Evolutionary conservation across 37 sponge, comb jelly and placozoan species (phyloP).

Genomic region (Chondrosia reniformis): DNA sequence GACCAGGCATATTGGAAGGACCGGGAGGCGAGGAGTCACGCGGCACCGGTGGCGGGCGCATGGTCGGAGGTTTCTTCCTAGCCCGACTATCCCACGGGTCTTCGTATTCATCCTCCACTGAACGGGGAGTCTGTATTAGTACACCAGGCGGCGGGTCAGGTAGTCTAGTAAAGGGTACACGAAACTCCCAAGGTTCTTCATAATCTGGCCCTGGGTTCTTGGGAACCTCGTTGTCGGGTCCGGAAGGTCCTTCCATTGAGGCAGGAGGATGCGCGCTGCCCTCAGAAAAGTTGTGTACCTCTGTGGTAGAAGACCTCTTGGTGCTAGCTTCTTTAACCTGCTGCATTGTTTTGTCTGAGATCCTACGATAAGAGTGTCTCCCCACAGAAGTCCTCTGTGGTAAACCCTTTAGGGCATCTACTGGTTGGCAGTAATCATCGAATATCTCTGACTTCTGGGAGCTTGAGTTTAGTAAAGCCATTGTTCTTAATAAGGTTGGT

Average conservation of each 20-base stretch:
- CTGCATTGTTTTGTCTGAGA: conserved; percentile 16
- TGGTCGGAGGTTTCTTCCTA: background rate
- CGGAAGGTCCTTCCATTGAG: background rate
- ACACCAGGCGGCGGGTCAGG: background rate
- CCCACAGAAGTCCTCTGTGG: background rate
- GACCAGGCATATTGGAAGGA: background rate
- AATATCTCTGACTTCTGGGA: too few species aligned
- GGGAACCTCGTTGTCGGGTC: background rate
- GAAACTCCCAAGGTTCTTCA: conserved; percentile 24
- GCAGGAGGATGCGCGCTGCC: too few species aligned
- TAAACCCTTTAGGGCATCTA: conserved; percentile 11
- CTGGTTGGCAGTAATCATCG: conserved; percentile 10
- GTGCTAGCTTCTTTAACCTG: background rate
- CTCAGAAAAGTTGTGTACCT: background rate
- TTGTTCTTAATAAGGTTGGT: too few species aligned
- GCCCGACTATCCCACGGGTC: conserved; percentile 63
- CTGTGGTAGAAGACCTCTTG: conserved; percentile 10
- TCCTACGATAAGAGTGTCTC: background rate
- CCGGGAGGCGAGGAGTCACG: background rate
- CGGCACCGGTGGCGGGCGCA: conserved; percentile 10
- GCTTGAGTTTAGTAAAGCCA: too few species aligned
- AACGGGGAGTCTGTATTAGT: background rate
- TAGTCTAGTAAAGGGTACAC: background rate
- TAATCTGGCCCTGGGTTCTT: background rate
- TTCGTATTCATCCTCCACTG: conserved; percentile 60